Evolutionary conservation across 64 coral and sea anemone genomes (phyloP), one percentile per base, ranked within the genome.

Genomic region (Actinia equina): DNA sequence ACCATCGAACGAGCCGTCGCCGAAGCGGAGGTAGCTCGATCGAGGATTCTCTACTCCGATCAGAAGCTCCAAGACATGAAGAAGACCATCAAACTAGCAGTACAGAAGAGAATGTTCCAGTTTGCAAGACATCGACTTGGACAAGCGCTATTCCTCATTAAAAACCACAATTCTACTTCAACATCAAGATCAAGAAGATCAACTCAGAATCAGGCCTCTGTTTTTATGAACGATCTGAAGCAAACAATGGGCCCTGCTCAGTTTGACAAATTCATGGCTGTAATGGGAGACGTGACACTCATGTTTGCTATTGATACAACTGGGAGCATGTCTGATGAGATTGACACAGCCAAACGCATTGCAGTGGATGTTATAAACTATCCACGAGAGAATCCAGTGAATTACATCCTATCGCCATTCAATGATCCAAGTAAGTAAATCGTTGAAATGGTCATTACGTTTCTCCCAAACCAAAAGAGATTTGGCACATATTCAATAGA

Each of bases 1-100:
- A 84, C 83, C 11, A 95, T 95, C 41, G 89, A 95, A 62, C 94
- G 90, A 27, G 89, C 85, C 0, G 55, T 92, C 3, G 87, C 89
- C 3, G 91, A 95, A 22, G 89, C 94, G 22, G 81, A 79, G n/a
- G 90, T 83, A 8, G 60, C 89, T 6, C 17, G 78, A 52, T 49
- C 26, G 22, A 44, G 43, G 17, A 26, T 58, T 16, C 54, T 18
- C 41, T 52, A 46, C 44, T 82, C 80, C 15, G 43, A 51, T 19
- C 43, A 42, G 3, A 85, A 85, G 14, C 82, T 84, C 43, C 46
- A 53, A 53, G 82, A 52, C 7, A 59, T 55, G 12, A 53, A 59
- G 17, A 59, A 84, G 7, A 27, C 46, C 15, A 46, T 84, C 52
- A 84, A 84, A 51, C 82, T 84, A n/a, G 45, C 87, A 10, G 49